Evolutionary conservation across 2,888 invertebrate genomes (phyloP), one percentile per base, ranked within the genome.

Genomic region (Lysandra bellargus): DNA sequence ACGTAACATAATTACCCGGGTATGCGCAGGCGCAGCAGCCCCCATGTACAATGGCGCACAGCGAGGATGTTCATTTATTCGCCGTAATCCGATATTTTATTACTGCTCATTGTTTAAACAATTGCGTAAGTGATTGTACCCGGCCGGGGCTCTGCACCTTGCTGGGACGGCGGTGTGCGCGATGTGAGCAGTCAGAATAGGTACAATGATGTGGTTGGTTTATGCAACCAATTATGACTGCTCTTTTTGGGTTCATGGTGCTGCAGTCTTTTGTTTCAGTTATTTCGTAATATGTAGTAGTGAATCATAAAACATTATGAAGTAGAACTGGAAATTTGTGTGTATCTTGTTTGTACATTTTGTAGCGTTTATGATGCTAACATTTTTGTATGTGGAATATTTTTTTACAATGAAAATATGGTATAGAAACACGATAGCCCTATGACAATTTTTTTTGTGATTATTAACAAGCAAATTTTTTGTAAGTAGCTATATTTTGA

Each of bases 121-220:
- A 94, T 94, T 94, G 94, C 91, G 92, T 91, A 91, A 94, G 93
- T 93, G 92, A 93, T 92, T 93, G 93, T 92, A 88, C 84, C 83
- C 83, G 83, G 84, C 84, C 85, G 83, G 86, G 86, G 88, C 83
- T 86, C 87, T 88, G 91, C 91, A 91, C 91, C 91, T 91, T 91
- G 89, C 84, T 81, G 83, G 86, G 84, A 84, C 72, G 84, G 82
- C 61, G 49, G 76, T 84, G 84, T 88, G 85, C 83, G 23, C 69
- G 57, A 87, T 75, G 49, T 37, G 49, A 75, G 23, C 40, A 75
- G 49, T 49, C 44, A 69, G 14, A 64, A 30, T 69, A 23, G 23
- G 23, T 23, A 69, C 30, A 37, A 37, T 69, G 14, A 9, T 61
- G 9, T 61, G 61, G 61, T n/a, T n/a, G 7, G 7, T 23, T 64